phyloP scores from a whole-genome alignment of 2,797 vertebrate genomes.

The Tarsius wallacei region DNA sequence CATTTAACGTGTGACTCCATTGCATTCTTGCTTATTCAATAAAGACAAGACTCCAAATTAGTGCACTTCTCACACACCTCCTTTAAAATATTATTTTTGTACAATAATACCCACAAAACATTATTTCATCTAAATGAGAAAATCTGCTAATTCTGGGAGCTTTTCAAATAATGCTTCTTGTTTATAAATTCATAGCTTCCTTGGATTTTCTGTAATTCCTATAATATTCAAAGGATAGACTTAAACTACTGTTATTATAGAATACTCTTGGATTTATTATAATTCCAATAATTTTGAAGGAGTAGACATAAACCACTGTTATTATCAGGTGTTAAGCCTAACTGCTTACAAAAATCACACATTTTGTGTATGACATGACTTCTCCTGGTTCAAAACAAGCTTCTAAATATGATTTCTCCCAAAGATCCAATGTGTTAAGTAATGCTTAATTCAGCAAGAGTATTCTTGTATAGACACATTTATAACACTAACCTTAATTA shows the following conservation, averaged over 20 bases:
- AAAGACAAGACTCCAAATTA: background rate
- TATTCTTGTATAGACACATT: background rate
- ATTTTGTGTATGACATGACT: background rate
- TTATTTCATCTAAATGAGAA: slow-evolving; percentile 1
- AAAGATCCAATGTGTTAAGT: background rate
- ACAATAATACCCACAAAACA: background rate
- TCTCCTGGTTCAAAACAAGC: background rate
- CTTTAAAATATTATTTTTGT: background rate
- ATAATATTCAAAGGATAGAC: background rate
- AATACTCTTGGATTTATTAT: slow-evolving; percentile 39
- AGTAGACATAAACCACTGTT: slow-evolving; percentile 45
- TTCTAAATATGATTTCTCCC: slow-evolving; percentile 43
- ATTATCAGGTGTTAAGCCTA: slow-evolving; percentile 42
- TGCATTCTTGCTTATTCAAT: background rate
- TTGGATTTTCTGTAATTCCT: slow-evolving; percentile 60
- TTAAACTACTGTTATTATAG: background rate
- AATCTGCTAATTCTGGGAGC: background rate
- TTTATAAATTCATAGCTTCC: slow-evolving; percentile 46
- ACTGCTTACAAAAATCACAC: background rate
- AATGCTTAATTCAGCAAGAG: slow-evolving; percentile 18
- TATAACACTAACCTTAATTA: slow-evolving; percentile 16
- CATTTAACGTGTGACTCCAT: background rate
- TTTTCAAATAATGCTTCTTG: slow-evolving; percentile 58
- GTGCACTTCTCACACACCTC: background rate
- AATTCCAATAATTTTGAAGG: slow-evolving; percentile 56